Conservation (phyloP, 2,797 vertebrate genomes). For the Avahi laniger region DNA sequence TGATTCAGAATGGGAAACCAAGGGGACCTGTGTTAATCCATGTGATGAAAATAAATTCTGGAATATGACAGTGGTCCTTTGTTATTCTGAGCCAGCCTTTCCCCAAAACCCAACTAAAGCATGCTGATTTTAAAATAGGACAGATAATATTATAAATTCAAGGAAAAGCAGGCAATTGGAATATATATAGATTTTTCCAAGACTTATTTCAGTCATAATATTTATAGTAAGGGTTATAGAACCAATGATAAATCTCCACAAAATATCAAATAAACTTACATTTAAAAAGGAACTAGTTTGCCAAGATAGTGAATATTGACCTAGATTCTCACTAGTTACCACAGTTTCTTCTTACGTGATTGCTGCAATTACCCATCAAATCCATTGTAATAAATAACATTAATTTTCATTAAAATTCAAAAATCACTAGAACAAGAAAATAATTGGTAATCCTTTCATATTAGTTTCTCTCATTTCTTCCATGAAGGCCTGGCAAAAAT, state of each 20-base stretch:
- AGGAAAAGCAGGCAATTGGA: neutral
- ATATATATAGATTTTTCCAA: neutral
- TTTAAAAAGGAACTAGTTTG: conserved; percentile 39
- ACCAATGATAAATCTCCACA: neutral
- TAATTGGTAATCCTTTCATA: neutral
- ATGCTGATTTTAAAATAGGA: neutral
- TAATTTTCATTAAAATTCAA: conserved; percentile 4
- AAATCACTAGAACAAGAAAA: neutral
- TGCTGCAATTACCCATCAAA: neutral
- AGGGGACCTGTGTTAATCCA: neutral
- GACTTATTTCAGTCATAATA: neutral
- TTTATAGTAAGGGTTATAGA: neutral
- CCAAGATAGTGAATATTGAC: neutral
- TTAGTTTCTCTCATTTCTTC: neutral
- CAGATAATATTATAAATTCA: neutral
- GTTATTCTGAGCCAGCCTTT: neutral
- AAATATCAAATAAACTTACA: neutral
- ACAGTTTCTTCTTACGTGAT: neutral
- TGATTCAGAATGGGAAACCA: neutral
- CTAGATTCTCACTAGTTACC: neutral
- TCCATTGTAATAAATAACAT: neutral
- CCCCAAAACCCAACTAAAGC: neutral
- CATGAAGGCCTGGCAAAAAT: neutral
- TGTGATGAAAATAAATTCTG: neutral
- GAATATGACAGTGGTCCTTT: neutral